Evolutionary conservation across 2,113 vertebrate species (phyloP).

Genomic region (Serranochromis macrocephalus): DNA sequence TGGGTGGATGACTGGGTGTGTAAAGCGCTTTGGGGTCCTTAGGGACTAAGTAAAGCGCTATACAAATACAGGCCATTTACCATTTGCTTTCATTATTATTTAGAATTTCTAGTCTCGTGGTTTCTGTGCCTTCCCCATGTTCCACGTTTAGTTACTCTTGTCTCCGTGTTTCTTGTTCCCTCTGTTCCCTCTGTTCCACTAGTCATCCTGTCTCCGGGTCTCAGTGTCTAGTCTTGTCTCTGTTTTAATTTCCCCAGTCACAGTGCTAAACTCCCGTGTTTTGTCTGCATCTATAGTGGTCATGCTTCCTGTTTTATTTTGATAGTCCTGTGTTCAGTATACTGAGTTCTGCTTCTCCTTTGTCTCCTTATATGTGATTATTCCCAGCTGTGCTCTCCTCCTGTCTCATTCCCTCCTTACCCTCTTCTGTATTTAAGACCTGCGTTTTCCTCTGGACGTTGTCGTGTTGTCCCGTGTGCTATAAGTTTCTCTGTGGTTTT

Average conservation of each 20-base stretch:
- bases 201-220: background rate
- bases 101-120: background rate
- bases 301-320: background rate
- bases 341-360: background rate
- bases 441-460: background rate
- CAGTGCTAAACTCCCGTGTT: background rate
- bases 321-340: background rate
- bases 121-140: background rate
- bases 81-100: background rate
- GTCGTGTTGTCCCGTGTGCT: background rate
- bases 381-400: background rate
- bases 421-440: background rate
- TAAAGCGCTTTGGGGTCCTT: fast-evolving
- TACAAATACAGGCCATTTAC: background rate
- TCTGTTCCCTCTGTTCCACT: background rate
- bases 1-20: background rate
- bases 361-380: background rate
- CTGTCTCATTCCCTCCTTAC: background rate
- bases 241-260: background rate
- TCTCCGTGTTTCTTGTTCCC: background rate
- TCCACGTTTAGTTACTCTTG: background rate
- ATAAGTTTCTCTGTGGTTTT: background rate
- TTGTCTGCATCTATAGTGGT: background rate
- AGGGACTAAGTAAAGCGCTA: background rate
- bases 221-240: background rate